phyloP scores from a whole-genome alignment of 2,797 vertebrate species.

The Spondyliosoma cantharus region DNA sequence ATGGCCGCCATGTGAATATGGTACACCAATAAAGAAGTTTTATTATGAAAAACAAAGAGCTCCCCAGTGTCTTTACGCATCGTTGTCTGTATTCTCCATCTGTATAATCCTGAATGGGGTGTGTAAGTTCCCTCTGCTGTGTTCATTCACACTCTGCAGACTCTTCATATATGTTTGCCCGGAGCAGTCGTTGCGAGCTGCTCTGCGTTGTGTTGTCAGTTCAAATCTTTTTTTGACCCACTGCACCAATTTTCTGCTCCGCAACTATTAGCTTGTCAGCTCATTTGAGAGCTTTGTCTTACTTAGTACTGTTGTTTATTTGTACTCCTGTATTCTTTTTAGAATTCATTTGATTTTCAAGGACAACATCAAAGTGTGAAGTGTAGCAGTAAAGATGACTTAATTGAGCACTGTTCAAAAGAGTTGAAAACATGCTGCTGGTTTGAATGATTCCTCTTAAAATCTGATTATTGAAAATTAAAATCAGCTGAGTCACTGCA shows the following conservation, averaged over 20 bases:
- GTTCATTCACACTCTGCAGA: slow-evolving; percentile 47
- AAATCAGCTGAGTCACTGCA: slow-evolving; percentile 34
- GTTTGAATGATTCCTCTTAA: background rate
- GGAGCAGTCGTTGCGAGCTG: slow-evolving; percentile 18
- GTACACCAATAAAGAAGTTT: background rate
- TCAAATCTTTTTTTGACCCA: slow-evolving; percentile 61
- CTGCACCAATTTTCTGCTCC: slow-evolving; percentile 54
- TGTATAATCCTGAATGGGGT: background rate
- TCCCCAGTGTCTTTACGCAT: background rate
- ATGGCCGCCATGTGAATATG: too few relatives aligned
- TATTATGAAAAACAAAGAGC: background rate
- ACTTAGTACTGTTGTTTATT: background rate
- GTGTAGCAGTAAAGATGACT: background rate
- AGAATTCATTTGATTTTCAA: background rate
- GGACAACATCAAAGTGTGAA: background rate
- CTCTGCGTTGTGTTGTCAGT: slow-evolving; percentile 56
- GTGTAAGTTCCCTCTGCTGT: slow-evolving; percentile 24
- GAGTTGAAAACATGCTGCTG: background rate
- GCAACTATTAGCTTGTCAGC: slow-evolving; percentile 43
- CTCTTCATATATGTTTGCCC: slow-evolving; percentile 42
- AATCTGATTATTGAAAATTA: slow-evolving; percentile 5
- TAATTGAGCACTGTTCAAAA: background rate
- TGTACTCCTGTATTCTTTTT: background rate
- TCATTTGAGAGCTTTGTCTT: slow-evolving; percentile 36
- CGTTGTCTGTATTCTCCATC: background rate